Base-by-base conservation (phyloP, 2,797 vertebrate genomes). In the Sparus aurata region DNA sequence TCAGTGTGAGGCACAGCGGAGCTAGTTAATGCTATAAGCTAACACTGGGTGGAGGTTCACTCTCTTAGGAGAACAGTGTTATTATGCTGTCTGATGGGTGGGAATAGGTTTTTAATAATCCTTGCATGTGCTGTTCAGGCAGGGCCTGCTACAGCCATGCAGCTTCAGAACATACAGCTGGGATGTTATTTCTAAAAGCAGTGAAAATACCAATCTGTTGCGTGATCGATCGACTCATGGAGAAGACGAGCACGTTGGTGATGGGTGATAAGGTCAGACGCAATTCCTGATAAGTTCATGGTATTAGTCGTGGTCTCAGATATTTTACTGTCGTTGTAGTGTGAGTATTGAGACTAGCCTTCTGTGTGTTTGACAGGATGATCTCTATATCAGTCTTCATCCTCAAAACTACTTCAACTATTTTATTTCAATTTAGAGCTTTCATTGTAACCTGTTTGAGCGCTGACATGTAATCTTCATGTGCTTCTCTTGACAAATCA, bases 11-110 rank as follows among this genome's bases (percentile, higher is more conserved):
- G 54, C 74, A 54, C 69, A 69, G 82, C 78, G 62, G 69, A 77
- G 86, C 55, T 80, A 55, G 82, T 86, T 91, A 89, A 91, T 86
- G 85, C 87, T 81, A 25, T 90, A 70, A 85, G 78, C 69, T 87
- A 89, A 76, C 77, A 49, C 61, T 45, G 77, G 72, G 80, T 55
- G 55, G 60, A 73, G 11, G 34, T 38, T 23, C 70, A 22, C 41
- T 84, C 63, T 75, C 34, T 54, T 5, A 41, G 79, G 23, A 57
- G 41, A 10, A 22, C 84, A 55, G 65, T 25, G 72, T 71, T 75
- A 38, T 65, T 46, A 57, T 45, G 52, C 23, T 38, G 43, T 12
- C 55, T 75, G 47, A 43, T 30, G 54, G 47, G n/a, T 50, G 49
- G 46, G 53, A 66, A 27, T 50, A 38, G 52, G 41, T 49, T 41